Evolutionary conservation across 2,888 invertebrate genomes (phyloP).

Genomic region (Plutella xylostella): DNA sequence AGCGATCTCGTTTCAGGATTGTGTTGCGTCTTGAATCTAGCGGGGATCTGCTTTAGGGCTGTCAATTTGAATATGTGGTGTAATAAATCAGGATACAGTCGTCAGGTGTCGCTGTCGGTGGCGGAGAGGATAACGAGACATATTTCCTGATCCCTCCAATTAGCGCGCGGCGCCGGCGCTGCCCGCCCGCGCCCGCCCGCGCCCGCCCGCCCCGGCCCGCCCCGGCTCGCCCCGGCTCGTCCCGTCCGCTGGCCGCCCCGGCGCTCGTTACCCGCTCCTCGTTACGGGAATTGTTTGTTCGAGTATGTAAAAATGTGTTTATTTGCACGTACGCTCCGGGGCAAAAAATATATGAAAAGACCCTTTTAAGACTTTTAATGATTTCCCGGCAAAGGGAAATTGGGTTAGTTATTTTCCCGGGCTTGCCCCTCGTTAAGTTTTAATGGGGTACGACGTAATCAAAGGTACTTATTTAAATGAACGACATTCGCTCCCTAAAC

Average conservation of each 20-base stretch:
- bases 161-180: conserved; percentile 30
- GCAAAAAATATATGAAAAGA: conserved; percentile 67
- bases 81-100: conserved; percentile 52
- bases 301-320: conserved; percentile 71
- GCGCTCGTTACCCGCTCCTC: conserved; percentile 61
- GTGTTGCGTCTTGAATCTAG: background rate
- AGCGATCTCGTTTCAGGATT: too few species aligned
- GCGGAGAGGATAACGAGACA: conserved; percentile 53
- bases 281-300: conserved; percentile 69
- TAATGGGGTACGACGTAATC: conserved; percentile 69
- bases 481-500: conserved; percentile 48
- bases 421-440: conserved; percentile 70
- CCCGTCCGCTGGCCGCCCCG: conserved; percentile 22
- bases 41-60: conserved; percentile 26
- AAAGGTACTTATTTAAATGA: conserved; percentile 68
- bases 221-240: conserved; percentile 15
- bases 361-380: conserved; percentile 71
- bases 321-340: conserved; percentile 68
- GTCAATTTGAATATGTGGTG: conserved; percentile 49
- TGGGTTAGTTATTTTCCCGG: conserved; percentile 70
- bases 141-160: conserved; percentile 62
- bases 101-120: conserved; percentile 33
- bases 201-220: conserved; percentile 9
- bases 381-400: conserved; percentile 70
- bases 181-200: conserved; percentile 15